Evolutionary conservation across 1,140 invertebrate genomes (phyloP).

Genomic region (Chymomyza costata): DNA sequence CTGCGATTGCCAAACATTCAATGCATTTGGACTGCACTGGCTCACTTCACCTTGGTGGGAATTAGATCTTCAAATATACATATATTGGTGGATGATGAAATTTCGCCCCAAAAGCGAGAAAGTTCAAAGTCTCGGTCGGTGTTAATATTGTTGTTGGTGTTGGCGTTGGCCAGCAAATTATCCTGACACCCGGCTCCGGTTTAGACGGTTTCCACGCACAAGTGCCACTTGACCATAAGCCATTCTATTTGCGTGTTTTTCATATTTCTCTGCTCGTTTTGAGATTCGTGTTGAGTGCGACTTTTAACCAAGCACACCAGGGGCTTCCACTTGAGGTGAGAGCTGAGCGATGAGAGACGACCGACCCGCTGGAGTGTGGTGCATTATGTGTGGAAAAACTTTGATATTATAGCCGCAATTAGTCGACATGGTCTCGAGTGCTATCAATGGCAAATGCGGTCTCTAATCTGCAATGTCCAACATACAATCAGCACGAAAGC

Average conservation of each 20-base stretch:
- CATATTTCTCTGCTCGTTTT: conserved; percentile 44
- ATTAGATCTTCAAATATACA: too few relatives aligned
- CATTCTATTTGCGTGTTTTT: conserved; percentile 55
- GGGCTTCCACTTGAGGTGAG: conserved; percentile 34
- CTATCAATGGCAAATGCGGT: conserved; percentile 51
- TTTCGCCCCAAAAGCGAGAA: conserved; percentile 61
- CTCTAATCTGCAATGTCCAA: not conserved
- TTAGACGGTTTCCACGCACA: conserved; percentile 12
- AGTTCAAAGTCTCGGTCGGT: conserved; percentile 59
- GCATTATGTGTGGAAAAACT: conserved; percentile 58
- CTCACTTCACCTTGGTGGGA: conserved; percentile 20
- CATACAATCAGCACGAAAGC: not conserved
- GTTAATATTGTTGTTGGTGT: too few relatives aligned
- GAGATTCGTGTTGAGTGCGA: conserved; percentile 39
- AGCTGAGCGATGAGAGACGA: conserved; percentile 5
- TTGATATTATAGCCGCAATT: conserved; percentile 68
- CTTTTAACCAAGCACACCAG: conserved; percentile 6
- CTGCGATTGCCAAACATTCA: conserved; percentile 13
- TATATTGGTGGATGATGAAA: too few relatives aligned
- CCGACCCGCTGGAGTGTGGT: conserved; percentile 23
- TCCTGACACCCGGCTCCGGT: conserved; percentile 53
- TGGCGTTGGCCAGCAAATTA: conserved; percentile 51
- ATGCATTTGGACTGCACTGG: conserved; percentile 27
- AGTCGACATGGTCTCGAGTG: conserved; percentile 62
- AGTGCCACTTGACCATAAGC: conserved; percentile 58